phyloP scores from a whole-genome alignment of 2,113 vertebrate genomes.

The Catharus minimus region DNA sequence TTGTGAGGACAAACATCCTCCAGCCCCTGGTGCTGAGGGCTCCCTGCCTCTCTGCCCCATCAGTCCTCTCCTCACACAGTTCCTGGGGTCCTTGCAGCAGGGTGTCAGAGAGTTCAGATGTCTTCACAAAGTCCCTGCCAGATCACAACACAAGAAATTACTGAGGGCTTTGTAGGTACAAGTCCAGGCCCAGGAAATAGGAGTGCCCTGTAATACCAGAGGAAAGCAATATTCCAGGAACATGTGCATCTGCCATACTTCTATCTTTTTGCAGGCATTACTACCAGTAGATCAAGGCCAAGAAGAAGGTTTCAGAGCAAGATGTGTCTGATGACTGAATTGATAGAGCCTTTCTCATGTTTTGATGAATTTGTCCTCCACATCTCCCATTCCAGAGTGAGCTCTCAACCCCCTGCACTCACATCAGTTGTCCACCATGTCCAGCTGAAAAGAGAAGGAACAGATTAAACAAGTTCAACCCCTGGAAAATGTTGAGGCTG shows the following conservation, averaged over 20 bases:
- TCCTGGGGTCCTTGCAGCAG: not conserved
- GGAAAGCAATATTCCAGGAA: not conserved
- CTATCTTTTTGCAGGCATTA: not conserved
- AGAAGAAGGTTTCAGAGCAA: not conserved
- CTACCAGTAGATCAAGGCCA: not conserved
- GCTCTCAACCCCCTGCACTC: not conserved
- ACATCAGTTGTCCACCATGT: not conserved
- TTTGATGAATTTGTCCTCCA: not conserved
- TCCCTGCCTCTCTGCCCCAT: not conserved
- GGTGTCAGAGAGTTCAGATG: not conserved
- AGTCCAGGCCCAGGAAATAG: fast-evolving
- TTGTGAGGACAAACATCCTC: not conserved
- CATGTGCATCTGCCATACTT: not conserved
- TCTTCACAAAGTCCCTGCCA: not conserved
- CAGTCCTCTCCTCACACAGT: not conserved
- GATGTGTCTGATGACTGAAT: not conserved
- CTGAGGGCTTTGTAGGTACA: not conserved
- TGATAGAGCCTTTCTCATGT: not conserved
- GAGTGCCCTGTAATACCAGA: not conserved
- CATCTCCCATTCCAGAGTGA: not conserved
- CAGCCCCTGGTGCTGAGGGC: not conserved
- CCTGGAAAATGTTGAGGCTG: not conserved
- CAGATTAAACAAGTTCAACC: not conserved
- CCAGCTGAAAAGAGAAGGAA: not conserved
- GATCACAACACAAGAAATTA: not conserved